Conservation (phyloP, 2,797 vertebrate genomes). For the Tenualosa thibaudeaui region DNA sequence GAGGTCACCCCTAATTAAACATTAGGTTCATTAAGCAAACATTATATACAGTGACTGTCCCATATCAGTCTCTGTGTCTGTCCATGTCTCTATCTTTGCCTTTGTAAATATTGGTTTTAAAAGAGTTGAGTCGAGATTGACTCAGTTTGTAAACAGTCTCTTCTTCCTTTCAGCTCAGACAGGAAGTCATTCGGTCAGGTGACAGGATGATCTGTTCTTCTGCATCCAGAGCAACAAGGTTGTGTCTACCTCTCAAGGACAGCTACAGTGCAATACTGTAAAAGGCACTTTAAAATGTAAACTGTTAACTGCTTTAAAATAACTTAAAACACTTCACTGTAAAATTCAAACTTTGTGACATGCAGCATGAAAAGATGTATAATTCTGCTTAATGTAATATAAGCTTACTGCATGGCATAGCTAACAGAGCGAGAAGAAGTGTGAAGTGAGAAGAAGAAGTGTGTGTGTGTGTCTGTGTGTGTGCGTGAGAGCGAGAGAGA, state of each 20-base stretch:
- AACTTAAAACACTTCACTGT: neutral
- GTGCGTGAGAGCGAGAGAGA: neutral
- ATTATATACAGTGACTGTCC: neutral
- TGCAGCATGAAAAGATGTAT: too few relatives aligned
- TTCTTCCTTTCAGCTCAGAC: slow-evolving; percentile 33
- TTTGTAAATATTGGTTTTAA: neutral
- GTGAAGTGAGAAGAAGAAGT: neutral
- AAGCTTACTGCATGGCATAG: neutral
- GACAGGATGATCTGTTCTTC: slow-evolving; percentile 60
- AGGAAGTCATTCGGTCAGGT: slow-evolving; percentile 68
- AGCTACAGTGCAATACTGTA: neutral
- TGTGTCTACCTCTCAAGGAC: slow-evolving; percentile 29
- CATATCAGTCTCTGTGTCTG: neutral
- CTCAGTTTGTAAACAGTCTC: slow-evolving; percentile 22
- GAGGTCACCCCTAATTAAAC: neutral
- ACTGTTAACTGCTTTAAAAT: neutral
- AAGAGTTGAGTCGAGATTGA: neutral
- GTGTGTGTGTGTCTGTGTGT: neutral
- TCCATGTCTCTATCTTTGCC: slow-evolving; percentile 29
- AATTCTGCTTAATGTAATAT: too few relatives aligned
- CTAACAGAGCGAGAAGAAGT: neutral
- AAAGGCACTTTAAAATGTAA: too few relatives aligned
- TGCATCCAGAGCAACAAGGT: slow-evolving; percentile 48
- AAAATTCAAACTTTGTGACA: neutral
- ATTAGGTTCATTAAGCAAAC: neutral